These are phyloP conservation scores for Agriopis leucophaearia DNA, from an alignment of 2,888 invertebrate genomes.

Conservation along the genomic window DNA sequence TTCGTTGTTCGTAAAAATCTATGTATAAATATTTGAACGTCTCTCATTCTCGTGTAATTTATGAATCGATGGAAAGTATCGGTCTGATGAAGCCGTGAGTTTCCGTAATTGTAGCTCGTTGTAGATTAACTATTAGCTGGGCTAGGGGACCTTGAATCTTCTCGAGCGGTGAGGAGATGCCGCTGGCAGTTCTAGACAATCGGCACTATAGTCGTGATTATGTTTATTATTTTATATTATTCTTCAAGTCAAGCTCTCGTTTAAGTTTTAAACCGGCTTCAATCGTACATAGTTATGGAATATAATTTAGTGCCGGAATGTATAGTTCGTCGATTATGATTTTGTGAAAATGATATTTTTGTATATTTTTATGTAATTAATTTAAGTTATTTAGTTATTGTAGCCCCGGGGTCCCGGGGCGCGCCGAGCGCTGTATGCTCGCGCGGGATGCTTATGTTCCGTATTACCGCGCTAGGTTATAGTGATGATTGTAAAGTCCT, in stretches of 20 bases:
- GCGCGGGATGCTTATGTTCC: constrained; percentile 68
- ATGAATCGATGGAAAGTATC: constrained; percentile 79
- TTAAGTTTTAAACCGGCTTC: constrained; percentile 83
- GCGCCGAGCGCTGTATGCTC: constrained; percentile 50
- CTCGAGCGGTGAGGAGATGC: constrained; percentile 70
- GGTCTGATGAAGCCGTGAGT: constrained; percentile 69
- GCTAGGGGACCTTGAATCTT: constrained; percentile 87
- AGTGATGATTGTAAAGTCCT: constrained; percentile 86
- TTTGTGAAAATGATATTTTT: constrained; percentile 86
- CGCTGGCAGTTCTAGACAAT: constrained; percentile 86
- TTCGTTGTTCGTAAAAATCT: constrained; percentile 86
- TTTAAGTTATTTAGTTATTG: constrained; percentile 82
- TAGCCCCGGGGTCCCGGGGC: constrained; percentile 64
- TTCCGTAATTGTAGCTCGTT: constrained; percentile 83
- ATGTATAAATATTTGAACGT: constrained; percentile 86
- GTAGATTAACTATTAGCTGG: constrained; percentile 86
- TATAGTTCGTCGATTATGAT: constrained; percentile 84
- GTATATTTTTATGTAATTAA: constrained; percentile 85
- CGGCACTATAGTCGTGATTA: constrained; percentile 86
- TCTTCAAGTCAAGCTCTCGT: constrained; percentile 84
- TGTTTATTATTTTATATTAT: constrained; percentile 77
- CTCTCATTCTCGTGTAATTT: constrained; percentile 85
- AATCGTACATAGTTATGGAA: constrained; percentile 84
- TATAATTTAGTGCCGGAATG: constrained; percentile 83
- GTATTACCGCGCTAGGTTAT: constrained; percentile 72